Percentiles rank a stretch among this genome's conserved stretches.
Conservation (phyloP, 2,113 vertebrate species). For the Eulacestoma nigropectus region DNA sequence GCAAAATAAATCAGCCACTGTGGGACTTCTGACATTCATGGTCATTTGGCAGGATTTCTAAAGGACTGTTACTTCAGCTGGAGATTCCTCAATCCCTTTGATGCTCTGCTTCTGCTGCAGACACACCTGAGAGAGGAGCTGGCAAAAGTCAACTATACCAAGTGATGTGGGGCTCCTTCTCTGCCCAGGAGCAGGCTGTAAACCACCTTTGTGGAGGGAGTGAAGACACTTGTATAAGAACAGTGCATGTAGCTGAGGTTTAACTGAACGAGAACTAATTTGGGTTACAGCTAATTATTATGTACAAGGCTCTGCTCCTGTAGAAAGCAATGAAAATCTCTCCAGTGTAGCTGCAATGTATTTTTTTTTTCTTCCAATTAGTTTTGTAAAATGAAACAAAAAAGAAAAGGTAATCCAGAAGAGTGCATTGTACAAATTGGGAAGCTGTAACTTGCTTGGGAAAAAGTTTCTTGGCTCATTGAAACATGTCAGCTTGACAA, state of each 20-base stretch:
- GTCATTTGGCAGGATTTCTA: background rate
- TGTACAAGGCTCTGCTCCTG: background rate
- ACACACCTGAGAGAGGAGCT: background rate
- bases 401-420: background rate
- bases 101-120: background rate
- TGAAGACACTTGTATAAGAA: background rate
- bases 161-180: background rate
- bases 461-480: background rate
- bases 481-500: background rate
- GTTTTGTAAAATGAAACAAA: background rate
- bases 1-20: background rate
- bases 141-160: rapidly evolving
- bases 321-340: background rate
- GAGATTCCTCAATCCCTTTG: background rate
- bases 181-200: background rate
- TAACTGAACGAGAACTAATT: background rate
- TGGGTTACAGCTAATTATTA: background rate
- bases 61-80: background rate
- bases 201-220: too few relatives aligned
- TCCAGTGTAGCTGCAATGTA: background rate
- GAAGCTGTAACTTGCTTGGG: background rate
- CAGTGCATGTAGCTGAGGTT: background rate
- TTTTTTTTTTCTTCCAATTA: background rate
- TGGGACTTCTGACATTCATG: background rate
- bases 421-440: background rate